Conservation (phyloP, 2,797 vertebrate species). For the Acanthopagrus latus region DNA sequence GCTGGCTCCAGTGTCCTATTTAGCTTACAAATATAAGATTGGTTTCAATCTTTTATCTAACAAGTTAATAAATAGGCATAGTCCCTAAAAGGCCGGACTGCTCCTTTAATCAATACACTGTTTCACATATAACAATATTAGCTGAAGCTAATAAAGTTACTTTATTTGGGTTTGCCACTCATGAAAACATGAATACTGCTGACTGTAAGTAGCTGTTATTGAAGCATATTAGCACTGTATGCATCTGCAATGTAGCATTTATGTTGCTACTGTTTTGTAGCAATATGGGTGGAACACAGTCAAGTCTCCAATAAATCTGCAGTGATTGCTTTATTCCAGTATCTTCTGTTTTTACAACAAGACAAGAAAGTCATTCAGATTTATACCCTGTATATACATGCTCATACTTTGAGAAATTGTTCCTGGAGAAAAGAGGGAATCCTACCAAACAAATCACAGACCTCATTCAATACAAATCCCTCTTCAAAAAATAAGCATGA, state of each 20-base stretch:
- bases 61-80: background rate
- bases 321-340: slow-evolving; percentile 54
- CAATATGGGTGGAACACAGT: slow-evolving; percentile 7
- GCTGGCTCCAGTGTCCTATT: background rate
- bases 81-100: background rate
- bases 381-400: slow-evolving; percentile 48
- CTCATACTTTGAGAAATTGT: slow-evolving; percentile 4
- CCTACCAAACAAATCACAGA: background rate
- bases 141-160: background rate
- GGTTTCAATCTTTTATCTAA: background rate
- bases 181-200: background rate
- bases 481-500: background rate
- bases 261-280: background rate
- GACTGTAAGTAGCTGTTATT: background rate
- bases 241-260: background rate
- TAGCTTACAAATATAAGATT: background rate
- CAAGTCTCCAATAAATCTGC: slow-evolving; percentile 15
- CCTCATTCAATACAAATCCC: background rate
- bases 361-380: slow-evolving; percentile 39
- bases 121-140: background rate
- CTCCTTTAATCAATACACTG: background rate
- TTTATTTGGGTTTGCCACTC: background rate
- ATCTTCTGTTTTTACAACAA: slow-evolving; percentile 47
- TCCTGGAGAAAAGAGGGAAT: background rate
- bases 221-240: no score